Evolutionary conservation across 2,888 invertebrate species (phyloP), one percentile per base, ranked within the genome.

Genomic region (Xanthostigma xanthostigma): DNA sequence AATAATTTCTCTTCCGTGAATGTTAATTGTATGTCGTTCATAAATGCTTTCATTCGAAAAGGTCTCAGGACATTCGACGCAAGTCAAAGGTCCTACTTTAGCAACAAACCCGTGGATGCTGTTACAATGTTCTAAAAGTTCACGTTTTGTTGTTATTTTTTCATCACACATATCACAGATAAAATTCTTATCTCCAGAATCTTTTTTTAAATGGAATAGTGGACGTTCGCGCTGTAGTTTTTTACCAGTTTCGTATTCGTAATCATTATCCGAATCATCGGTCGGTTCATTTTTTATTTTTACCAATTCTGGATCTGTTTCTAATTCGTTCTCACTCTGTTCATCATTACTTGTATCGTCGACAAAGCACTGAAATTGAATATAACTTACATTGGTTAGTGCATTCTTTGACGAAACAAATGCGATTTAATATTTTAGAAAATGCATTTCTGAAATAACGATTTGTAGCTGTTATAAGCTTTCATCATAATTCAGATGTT

Each of bases 241-340:
- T 8, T 33, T 46, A 9, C 14, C n/a, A 9, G 9, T 10, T 35
- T 13, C 14, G 12, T 12, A 36, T 44, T 36, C 36, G 9, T 10
- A 13, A 17, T 38, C 46, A 2, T 36, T 17, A 14, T 46, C 46
- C 8, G 27, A 27, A 27, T 38, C 39, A 40, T 46, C 46, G n/a
- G 40, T 9, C 8, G 46, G 46, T 13, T 46, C 46, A n/a, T 35
- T 17, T 46, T 46, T 46, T 10, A 46, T 46, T 38, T 34, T 46
- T 39, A 40, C n/a, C 4, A 12, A 10, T 27, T 40, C 27, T 36
- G 12, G 33, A 14, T 39, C 10, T n/a, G 17, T 11, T 33, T 46
- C 40, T 14, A 12, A 33, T 14, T 46, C 46, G 10, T 6, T 46
- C 12, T 33, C 10, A 38, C 46, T 36, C 9, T 13, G 14, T 9